Evolutionary conservation across 1,140 invertebrate genomes (phyloP), one percentile per base, ranked within the genome.

Genomic region (Diabrotica virgifera): DNA sequence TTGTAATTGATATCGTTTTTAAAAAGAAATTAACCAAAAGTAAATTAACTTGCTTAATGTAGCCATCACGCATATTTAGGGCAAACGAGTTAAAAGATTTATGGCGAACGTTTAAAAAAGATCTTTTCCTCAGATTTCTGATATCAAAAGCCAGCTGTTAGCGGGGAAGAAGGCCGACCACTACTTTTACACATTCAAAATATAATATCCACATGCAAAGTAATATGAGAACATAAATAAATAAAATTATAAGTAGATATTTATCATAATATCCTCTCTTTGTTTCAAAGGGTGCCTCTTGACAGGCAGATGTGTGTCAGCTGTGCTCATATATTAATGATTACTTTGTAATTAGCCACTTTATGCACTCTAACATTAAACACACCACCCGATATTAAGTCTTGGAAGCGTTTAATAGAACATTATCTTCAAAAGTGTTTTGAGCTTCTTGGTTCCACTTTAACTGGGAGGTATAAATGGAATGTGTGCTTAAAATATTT

Each of bases 181-280:
- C 36, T n/a, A 57, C 36, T 54, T 53, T 36, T 36, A 57, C 55
- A n/a, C 35, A n/a, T 12, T 35, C 10, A 51, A 52, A 60, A 51
- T 36, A 6, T 14, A 10, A 37, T 54, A 62, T 54, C 38, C 60
- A 54, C 52, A 62, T 54, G 52, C 60, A 53, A 62, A 62, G 60
- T 54, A 62, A 62, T 54, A 36, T 52, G 60, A 62, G 60, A 53
- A 36, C 60, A 40, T 37, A 73, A 72, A 74, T 73, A 73, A 72
- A 72, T 74, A 73, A 74, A 68, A 72, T 65, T 68, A 73, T 70
- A 72, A 68, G 66, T 68, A 73, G 74, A 76, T 76, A 76, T 72
- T 76, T 72, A 76, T 76, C 74, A 76, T 73, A 76, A 76, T 74
- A 73, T 74, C 71, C 70, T 76, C 69, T 76, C 68, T 74, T 75